A percentile compares a stretch with the other conserved stretches of the same genome.
These are phyloP conservation scores for Neosilurus mollespiculum DNA, from an alignment of 2,797 vertebrate genomes.

Conservation along the genomic window DNA sequence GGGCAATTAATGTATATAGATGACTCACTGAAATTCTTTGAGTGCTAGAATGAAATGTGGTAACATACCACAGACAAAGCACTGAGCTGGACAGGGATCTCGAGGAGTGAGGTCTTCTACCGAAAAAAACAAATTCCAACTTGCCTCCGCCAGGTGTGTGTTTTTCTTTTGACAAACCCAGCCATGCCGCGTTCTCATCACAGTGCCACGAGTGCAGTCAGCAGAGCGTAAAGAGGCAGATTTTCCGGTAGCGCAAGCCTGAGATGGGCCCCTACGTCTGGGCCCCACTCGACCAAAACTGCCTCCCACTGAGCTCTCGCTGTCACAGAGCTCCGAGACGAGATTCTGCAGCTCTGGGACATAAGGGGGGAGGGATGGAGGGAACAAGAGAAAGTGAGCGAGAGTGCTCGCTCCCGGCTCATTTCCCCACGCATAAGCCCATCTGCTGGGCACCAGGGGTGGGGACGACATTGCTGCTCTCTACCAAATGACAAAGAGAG, in stretches of 20 bases:
- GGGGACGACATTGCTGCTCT: conserved; percentile 75
- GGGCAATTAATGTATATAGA: neutral
- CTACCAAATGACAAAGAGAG: conserved; percentile 73
- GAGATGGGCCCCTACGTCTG: conserved; percentile 83
- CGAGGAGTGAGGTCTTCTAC: conserved; percentile 31
- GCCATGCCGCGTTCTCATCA: conserved; percentile 60
- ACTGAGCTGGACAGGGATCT: conserved; percentile 26
- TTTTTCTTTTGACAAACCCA: conserved; percentile 59
- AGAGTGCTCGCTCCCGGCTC: conserved; percentile 75
- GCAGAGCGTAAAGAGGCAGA: conserved; percentile 89
- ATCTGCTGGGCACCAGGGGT: conserved; percentile 80
- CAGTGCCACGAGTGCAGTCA: conserved; percentile 70
- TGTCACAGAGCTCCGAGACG: conserved; percentile 77
- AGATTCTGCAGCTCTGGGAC: conserved; percentile 74
- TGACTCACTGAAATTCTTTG: neutral
- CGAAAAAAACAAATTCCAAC: conserved; percentile 10
- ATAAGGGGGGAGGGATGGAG: conserved; percentile 42
- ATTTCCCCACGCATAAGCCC: conserved; percentile 81
- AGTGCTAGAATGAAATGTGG: neutral
- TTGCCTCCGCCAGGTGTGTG: conserved; percentile 54
- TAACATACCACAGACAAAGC: conserved; percentile 8
- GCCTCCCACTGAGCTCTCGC: conserved; percentile 80
- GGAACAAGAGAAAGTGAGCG: conserved; percentile 29
- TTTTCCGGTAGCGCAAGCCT: conserved; percentile 91
- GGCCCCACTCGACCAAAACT: conserved; percentile 75